phyloP scores from a whole-genome alignment of 1,140 invertebrate genomes.

The Heterodera schachtii region DNA sequence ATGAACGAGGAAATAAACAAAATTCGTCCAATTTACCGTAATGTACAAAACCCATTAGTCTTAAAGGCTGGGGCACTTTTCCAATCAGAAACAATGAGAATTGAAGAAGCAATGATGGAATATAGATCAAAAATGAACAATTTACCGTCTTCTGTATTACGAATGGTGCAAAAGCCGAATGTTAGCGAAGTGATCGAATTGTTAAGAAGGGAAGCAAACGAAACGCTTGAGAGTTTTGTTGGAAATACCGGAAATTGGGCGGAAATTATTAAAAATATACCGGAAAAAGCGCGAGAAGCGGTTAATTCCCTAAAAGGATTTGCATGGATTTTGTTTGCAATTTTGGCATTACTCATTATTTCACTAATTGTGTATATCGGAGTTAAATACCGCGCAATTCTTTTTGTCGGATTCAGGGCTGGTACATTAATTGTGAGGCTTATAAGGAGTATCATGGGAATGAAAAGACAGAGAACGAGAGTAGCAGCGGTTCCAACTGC shows the following conservation, averaged over 20 bases:
- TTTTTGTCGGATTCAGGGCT: neutral
- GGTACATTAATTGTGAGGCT: neutral
- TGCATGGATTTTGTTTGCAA: neutral
- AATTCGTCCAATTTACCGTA: neutral
- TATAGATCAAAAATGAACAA: neutral
- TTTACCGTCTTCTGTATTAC: neutral
- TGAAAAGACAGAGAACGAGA: neutral
- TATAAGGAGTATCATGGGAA: neutral
- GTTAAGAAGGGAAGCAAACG: neutral
- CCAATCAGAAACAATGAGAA: neutral
- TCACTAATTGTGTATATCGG: neutral
- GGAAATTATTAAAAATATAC: neutral
- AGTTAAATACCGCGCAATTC: neutral
- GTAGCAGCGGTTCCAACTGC: neutral
- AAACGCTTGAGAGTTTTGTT: neutral
- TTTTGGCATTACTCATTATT: neutral
- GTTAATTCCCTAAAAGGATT: neutral
- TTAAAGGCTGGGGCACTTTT: neutral
- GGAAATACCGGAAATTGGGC: neutral
- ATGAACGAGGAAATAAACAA: neutral
- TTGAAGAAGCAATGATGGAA: neutral
- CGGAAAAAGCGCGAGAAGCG: neutral
- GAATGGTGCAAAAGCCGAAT: neutral
- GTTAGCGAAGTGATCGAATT: neutral
- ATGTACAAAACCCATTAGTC: constrained; percentile 6